Evolutionary conservation across 2,888 invertebrate genomes (phyloP), one percentile per base, ranked within the genome.

Genomic region (Cordilura impudica): DNA sequence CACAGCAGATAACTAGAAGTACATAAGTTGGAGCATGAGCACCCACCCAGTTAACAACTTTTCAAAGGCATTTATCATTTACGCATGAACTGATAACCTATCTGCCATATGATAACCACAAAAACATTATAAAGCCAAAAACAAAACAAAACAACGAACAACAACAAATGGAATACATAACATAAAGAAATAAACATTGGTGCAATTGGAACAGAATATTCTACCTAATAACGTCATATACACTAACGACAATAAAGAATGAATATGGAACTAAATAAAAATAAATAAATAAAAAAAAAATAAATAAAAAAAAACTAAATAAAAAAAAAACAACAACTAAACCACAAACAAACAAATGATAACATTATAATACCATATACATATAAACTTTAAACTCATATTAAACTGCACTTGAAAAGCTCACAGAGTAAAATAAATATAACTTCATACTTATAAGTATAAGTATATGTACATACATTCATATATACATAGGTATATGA

Each of bases 51-150:
- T 61, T 63, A 78, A 77, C 54, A 19, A 66, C 45, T 72, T 66
- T 66, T 49, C 67, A 61, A 66, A 71, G 56, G 58, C 76, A 75
- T 81, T 80, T 80, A 80, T 80, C 80, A 81, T 78, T 81, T 66
- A 81, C 74, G 81, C 77, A 65, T 72, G 77, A 80, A 74, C 72
- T 80, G 72, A 78, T 73, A 81, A 78, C 67, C 58, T 56, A 73
- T 69, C 74, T 61, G 69, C 61, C 65, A 58, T 69, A 66, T 60
- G 66, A 66, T 66, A 71, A 71, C 65, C 71, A 71, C 45, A 63
- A 19, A 54, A 35, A 39, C 21, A 26, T 1, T 21, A 43, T 45
- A 1, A 8, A n/a, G 2, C 6, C 10, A 31, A 2, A 19, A 6
- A 43, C 51, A 21, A 31, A 51, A 35, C 31, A 16, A 31, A 45